Evolutionary conservation across 2,113 vertebrate genomes (phyloP).

Genomic region (Chloropsis cyanopogon): DNA sequence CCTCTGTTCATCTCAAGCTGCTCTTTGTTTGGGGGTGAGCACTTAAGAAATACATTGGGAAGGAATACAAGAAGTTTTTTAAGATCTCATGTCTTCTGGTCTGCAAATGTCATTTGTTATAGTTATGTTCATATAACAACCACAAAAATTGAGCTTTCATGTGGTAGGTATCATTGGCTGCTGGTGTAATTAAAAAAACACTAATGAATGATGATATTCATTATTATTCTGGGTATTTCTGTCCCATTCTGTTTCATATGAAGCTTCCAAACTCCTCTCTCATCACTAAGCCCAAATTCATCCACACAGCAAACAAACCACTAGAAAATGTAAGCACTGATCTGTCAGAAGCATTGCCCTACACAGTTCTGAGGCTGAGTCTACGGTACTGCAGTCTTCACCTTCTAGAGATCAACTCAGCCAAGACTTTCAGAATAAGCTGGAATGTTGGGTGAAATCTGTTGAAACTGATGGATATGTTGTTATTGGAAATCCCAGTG

Average conservation of each 20-base stretch:
- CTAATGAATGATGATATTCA: neutral
- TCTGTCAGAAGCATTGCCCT: neutral
- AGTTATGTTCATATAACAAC: neutral
- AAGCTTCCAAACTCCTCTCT: neutral
- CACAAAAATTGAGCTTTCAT: neutral
- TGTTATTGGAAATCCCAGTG: neutral
- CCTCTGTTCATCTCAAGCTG: neutral
- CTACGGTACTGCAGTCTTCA: neutral
- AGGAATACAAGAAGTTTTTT: neutral
- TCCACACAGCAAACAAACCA: neutral
- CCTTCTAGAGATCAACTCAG: neutral
- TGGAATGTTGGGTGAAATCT: neutral
- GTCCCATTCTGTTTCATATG: neutral
- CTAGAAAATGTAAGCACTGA: neutral
- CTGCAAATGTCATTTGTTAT: neutral
- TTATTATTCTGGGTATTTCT: neutral
- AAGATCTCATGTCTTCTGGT: neutral
- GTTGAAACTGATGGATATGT: neutral
- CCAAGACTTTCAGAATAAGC: neutral
- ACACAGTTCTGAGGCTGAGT: neutral
- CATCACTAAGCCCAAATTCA: neutral
- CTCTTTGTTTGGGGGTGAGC: neutral
- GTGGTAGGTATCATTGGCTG: neutral
- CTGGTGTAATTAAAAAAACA: neutral
- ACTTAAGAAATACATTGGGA: neutral